phyloP scores from a whole-genome alignment of 1,140 invertebrate genomes.

The Dinothrombium tinctorium region DNA sequence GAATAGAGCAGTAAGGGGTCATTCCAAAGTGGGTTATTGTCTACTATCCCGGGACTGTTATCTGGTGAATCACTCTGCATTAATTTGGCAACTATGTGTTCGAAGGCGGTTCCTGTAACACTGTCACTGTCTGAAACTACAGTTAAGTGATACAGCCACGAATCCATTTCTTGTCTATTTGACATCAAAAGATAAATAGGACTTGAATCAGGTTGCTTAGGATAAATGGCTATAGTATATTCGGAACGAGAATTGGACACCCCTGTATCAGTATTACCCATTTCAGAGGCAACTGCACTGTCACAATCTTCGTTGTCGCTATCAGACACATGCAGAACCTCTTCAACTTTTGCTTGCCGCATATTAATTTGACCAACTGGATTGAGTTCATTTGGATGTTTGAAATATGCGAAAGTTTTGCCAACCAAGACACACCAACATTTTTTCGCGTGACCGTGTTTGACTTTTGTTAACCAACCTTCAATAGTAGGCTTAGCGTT shows the following conservation, averaged over 20 bases:
- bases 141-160: constrained; percentile 81
- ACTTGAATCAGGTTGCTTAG: constrained; percentile 5
- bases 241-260: neutral
- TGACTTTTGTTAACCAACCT: constrained; percentile 77
- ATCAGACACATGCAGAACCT: constrained; percentile 68
- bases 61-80: constrained; percentile 46
- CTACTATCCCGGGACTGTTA: neutral
- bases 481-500: too few relatives aligned
- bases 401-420: constrained; percentile 89
- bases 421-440: constrained; percentile 86
- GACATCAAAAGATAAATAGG: constrained; percentile 75
- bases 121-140: constrained; percentile 73
- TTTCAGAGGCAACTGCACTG: constrained; percentile 52
- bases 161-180: constrained; percentile 60
- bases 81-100: constrained; percentile 72
- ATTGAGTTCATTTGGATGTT: constrained; percentile 50
- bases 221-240: neutral
- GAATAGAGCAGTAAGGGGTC: constrained; percentile 72
- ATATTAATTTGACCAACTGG: constrained; percentile 73
- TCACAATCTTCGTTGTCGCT: too few relatives aligned
- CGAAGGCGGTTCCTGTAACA: constrained; percentile 74
- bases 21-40: constrained; percentile 43
- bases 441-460: constrained; percentile 76
- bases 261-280: too few relatives aligned
- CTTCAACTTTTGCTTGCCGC: constrained; percentile 68